Evolutionary conservation across 1,140 invertebrate genomes (phyloP), one percentile per base, ranked within the genome.

Genomic region (Trichoplusia ni): DNA sequence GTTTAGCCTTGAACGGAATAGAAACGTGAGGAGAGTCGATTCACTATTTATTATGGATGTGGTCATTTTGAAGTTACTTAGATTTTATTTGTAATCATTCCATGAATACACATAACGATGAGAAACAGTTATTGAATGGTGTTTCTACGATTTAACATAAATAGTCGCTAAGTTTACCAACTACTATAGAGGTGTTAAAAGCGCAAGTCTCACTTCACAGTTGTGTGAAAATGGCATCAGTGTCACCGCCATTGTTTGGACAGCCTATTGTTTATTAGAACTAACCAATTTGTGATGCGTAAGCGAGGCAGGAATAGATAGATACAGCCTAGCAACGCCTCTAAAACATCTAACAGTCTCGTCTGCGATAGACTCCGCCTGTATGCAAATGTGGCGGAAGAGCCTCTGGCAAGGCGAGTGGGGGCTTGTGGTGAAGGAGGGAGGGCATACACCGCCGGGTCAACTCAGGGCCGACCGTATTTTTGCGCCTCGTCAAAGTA

Each of bases 401-500:
- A 53, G 79, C 83, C 76, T 66, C 66, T 31, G 59, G 54, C 35
- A 25, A 58, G 27, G 42, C 58, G 21, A 23, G 42, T 4, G n/a
- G 11, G 42, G 35, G 14, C 27, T 13, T 14, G 2, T 33, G 64
- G 46, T 42, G 62, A 42, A 31, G 51, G 53, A 29, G 61, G 42
- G 53, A 42, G 33, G 23, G 47, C 8, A n/a, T n/a, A n/a, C n/a
- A 63, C 68, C 67, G 72, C 44, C 66, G 68, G 82, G 74, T 83
- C 79, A 82, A 78, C 81, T 72, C 72, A 73, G 64, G 42, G 71
- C 74, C 70, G 73, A 78, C 70, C 78, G 82, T 84, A 84, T 86
- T 88, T 88, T 88, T 84, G 74, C 75, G 79, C 81, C 77, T 81
- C 83, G 79, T 89, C 86, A 87, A 87, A 89, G 84, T 81, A 75